A percentile compares a stretch with the other conserved stretches of the same genome.
Evolutionary conservation across 2,113 vertebrate species (phyloP).

Genomic region (Cryptotis parvus): DNA sequence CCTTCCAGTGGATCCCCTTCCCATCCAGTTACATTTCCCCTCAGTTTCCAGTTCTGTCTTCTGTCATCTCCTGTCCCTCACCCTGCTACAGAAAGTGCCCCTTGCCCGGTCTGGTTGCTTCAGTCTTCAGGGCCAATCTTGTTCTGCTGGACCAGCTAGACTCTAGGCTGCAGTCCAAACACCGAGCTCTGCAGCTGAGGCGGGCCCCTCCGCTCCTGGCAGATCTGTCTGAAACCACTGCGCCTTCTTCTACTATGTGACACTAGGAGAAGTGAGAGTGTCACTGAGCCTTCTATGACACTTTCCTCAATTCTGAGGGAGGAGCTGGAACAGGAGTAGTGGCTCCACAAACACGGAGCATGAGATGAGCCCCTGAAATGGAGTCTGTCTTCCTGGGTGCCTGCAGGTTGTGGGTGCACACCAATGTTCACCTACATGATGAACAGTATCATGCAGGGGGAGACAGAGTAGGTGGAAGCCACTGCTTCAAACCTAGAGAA

Average conservation of each 20-base stretch:
- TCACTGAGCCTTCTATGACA: accelerated
- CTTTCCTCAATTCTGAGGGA: background rate
- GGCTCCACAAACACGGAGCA: background rate
- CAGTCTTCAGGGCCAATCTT: background rate
- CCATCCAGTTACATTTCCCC: background rate
- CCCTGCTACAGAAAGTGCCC: background rate
- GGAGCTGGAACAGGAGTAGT: background rate
- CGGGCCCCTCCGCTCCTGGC: background rate
- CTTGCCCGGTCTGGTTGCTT: background rate
- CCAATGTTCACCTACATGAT: no score
- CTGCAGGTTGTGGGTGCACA: background rate
- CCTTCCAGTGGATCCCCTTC: background rate
- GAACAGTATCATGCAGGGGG: no score
- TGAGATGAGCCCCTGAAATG: background rate
- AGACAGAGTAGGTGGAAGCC: no score
- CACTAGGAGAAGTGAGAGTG: background rate
- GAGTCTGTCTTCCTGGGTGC: background rate
- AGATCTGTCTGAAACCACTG: background rate
- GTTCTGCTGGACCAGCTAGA: background rate
- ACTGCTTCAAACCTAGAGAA: no score
- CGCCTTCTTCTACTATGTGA: background rate
- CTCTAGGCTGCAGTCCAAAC: background rate
- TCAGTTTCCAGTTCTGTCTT: background rate
- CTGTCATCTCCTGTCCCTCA: background rate
- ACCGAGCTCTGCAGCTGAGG: background rate